These are phyloP conservation scores for Hylyphantes graminicola DNA, from an alignment of 1,140 invertebrate species.

Conservation along the genomic window DNA sequence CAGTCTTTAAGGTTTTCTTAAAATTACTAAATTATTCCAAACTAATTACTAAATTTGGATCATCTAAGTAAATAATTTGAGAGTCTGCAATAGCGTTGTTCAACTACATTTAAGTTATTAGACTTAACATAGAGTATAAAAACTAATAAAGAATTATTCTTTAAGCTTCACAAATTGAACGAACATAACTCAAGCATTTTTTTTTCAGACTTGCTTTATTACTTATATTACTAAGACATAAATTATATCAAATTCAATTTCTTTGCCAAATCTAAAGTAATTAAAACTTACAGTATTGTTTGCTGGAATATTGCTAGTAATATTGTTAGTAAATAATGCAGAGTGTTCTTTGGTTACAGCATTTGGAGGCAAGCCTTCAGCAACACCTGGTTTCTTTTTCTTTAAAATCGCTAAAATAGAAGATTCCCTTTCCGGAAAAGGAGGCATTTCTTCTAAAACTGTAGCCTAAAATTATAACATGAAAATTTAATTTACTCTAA, in stretches of 20 bases:
- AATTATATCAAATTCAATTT: not conserved
- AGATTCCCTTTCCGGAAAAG: slow-evolving; percentile 98
- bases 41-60: too few species aligned
- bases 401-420: slow-evolving; percentile 93
- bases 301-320: slow-evolving; percentile 26
- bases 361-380: slow-evolving; percentile 58
- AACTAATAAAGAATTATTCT: not conserved
- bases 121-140: too few species aligned
- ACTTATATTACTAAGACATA: too few species aligned
- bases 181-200: not conserved
- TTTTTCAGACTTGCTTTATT: too few species aligned
- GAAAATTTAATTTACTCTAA: too few species aligned
- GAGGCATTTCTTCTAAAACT: slow-evolving; percentile 99
- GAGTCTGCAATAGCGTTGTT: too few species aligned
- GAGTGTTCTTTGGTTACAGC: slow-evolving; percentile 57
- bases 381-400: slow-evolving; percentile 89
- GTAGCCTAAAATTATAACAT: slow-evolving; percentile 76
- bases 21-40: too few species aligned
- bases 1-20: too few species aligned
- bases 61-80: too few species aligned
- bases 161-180: not conserved
- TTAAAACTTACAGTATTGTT: slow-evolving; percentile 47
- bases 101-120: too few species aligned
- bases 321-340: slow-evolving; percentile 49
- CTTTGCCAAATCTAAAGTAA: not conserved